Percentiles rank a stretch among this genome's conserved stretches.
phyloP scores from a whole-genome alignment of 2,797 vertebrate species.

The Danionella dracula region DNA sequence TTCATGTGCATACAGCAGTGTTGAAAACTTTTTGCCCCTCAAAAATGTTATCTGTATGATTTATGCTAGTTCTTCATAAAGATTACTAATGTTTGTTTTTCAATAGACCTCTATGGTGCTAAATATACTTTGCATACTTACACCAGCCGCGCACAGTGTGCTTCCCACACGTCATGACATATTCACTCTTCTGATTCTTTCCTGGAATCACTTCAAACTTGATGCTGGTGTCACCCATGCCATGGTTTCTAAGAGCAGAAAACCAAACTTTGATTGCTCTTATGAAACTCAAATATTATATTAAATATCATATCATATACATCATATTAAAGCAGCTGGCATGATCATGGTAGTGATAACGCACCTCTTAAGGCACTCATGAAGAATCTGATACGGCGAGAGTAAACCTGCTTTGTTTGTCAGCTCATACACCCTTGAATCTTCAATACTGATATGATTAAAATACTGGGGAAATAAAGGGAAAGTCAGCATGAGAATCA shows the following conservation, averaged over 20 bases:
- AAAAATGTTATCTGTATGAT: too few species aligned
- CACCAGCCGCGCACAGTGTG: slow-evolving; percentile 98
- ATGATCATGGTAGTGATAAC: neutral
- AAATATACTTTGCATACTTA: slow-evolving; percentile 84
- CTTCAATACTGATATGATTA: slow-evolving; percentile 99
- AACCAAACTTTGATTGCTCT: neutral
- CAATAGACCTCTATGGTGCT: too few species aligned
- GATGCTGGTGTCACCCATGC: slow-evolving; percentile 98
- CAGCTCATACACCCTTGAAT: slow-evolving; percentile 96
- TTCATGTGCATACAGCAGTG: too few species aligned
- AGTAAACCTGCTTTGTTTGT: slow-evolving; percentile 98
- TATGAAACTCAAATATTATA: too few species aligned
- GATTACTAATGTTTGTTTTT: too few species aligned
- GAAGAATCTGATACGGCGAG: slow-evolving; percentile 99
- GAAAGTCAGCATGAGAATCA: neutral
- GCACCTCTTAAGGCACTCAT: slow-evolving; percentile 99
- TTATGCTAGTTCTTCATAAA: too few species aligned
- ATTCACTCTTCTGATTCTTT: slow-evolving; percentile 99
- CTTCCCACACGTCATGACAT: slow-evolving; percentile 97
- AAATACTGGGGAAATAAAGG: slow-evolving; percentile 84
- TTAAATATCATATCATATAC: too few species aligned
- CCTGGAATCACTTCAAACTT: slow-evolving; percentile 99
- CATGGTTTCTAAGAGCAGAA: slow-evolving; percentile 84
- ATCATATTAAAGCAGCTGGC: too few species aligned
- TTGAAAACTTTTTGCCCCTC: too few species aligned